Base-by-base conservation (phyloP, 92 coral and sea anemone genomes). In the Chrysogorgia sp. region DNA sequence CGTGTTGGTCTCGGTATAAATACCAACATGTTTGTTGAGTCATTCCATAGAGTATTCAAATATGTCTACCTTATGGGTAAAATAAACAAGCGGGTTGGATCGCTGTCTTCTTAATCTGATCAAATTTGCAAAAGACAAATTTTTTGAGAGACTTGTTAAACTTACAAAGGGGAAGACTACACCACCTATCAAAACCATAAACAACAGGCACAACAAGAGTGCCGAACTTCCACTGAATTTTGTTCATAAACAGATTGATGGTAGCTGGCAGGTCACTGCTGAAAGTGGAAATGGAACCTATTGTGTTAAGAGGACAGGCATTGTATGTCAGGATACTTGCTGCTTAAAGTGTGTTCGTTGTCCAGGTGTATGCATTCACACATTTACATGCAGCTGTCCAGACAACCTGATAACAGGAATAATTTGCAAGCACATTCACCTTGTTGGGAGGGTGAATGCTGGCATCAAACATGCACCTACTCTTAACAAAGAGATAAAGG, bases 131-230 rank as follows among this genome's bases (percentile, higher is more conserved):
- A 63, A 76, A 22, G 86, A 75, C 86, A 83, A 29, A 63, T 60
- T 55, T 3, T 83, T 83, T 63, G 68, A 83, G 29, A 41, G 86
- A 26, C 17, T 61, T 7, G 52, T 82, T n/a, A 82, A 82, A 37
- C 12, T 82, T 4, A 25, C 62, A 3, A 83, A 83, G 34, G 76
- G 76, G 1, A 83, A 83, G 45, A 26, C 40, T 2, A 60, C 80
- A 0, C 17, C 35, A 10, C 22, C 34, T 1, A 31, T 78, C 9
- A 32, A 61, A 23, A 40, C 40, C 8, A 83, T 78, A n/a, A 68
- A 68, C 19, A 34, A 9, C 28, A 65, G 83, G 26, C 83, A 83
- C 48, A 20, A 34, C 3, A 21, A 63, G 17, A 77, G 80, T 48
- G 20, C 25, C 25, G 40, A 25, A 80, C 58, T 80, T 10, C 35